Conservation (phyloP, 1,140 invertebrate species). For the Thaumatotibia leucotreta region DNA sequence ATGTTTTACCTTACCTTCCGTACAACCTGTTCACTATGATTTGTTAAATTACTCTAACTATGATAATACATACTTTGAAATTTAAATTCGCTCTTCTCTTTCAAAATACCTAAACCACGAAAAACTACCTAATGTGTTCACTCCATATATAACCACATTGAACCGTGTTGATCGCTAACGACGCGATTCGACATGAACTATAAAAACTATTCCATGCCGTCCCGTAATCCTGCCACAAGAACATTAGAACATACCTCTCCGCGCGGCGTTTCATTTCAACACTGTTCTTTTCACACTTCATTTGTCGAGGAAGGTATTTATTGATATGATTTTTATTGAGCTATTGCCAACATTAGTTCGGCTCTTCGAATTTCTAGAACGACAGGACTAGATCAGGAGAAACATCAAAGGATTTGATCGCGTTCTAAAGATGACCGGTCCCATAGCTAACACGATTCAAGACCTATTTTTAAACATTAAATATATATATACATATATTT, state of each 20-base stretch:
- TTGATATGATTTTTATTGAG: background rate
- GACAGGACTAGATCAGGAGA: background rate
- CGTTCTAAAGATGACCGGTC: no score
- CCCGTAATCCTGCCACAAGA: conserved; percentile 3
- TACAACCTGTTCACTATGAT: no score
- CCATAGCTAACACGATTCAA: no score
- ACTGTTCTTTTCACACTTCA: conserved; percentile 13
- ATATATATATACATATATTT: no score
- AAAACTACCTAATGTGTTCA: conserved; percentile 34
- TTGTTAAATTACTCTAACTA: no score
- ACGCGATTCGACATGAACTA: conserved; percentile 54
- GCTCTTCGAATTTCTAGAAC: background rate
- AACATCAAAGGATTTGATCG: no score
- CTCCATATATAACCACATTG: conserved; percentile 48
- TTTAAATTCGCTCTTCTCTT: background rate
- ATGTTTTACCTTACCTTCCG: no score
- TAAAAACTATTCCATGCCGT: conserved; percentile 62
- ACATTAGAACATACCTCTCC: background rate
- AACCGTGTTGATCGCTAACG: conserved; percentile 61
- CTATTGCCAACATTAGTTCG: background rate
- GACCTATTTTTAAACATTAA: no score
- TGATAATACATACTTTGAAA: background rate
- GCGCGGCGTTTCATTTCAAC: background rate
- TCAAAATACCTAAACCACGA: background rate
- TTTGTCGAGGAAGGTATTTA: conserved; percentile 2